Percentiles rank a stretch among this genome's conserved stretches.
Evolutionary conservation across 2,888 invertebrate species (phyloP).

Genomic region (Bursaphelenchus okinawaensis): DNA sequence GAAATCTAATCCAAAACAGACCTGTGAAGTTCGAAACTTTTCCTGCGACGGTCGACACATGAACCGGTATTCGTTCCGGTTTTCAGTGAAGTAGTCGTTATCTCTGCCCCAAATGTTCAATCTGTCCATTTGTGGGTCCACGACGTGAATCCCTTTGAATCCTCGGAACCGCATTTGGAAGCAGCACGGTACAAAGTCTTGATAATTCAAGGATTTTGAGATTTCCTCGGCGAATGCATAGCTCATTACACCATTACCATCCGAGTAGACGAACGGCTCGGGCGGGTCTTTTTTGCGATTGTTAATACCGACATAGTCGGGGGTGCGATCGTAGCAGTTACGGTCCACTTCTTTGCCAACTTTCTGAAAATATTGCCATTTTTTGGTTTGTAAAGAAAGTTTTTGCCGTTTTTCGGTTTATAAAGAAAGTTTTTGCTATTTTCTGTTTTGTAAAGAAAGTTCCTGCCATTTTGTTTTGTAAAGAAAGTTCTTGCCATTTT

Average conservation of each 20-base stretch:
- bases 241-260: conserved; percentile 53
- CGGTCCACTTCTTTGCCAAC: conserved; percentile 22
- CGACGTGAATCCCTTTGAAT: conserved; percentile 54
- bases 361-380: conserved; percentile 24
- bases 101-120: conserved; percentile 14
- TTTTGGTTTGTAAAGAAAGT: too few species aligned
- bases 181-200: conserved; percentile 32
- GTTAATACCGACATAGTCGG: conserved; percentile 27
- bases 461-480: too few species aligned
- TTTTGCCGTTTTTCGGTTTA: too few species aligned
- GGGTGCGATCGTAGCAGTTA: conserved; percentile 14
- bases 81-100: neutral
- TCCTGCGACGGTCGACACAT: conserved; percentile 33
- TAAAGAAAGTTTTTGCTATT: too few species aligned
- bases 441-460: too few species aligned
- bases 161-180: conserved; percentile 49
- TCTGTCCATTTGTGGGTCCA: conserved; percentile 45
- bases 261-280: conserved; percentile 21
- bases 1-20: neutral
- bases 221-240: conserved; percentile 35
- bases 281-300: conserved; percentile 22
- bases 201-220: conserved; percentile 31
- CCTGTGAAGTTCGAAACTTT: conserved; percentile 16
- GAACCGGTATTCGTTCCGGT: conserved; percentile 12
- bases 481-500: too few species aligned